Percentiles rank a stretch among this genome's conserved stretches.
phyloP scores from a whole-genome alignment of 2,113 vertebrate genomes.

The Eupsittula cactorum region DNA sequence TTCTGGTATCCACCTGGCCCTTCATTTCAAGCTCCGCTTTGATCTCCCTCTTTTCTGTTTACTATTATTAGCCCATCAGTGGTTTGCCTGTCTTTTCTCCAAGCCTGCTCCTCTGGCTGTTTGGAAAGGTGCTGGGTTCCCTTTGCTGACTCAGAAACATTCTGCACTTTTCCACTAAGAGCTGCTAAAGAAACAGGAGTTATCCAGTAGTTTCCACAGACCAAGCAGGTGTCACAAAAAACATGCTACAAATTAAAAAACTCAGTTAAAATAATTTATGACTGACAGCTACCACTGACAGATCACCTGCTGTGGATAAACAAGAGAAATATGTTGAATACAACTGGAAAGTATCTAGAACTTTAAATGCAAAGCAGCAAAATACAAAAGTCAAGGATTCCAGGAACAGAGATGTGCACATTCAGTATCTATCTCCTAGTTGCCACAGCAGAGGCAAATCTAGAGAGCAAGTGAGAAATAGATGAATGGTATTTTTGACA shows the following conservation, averaged over 20 bases:
- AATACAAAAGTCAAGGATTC: not conserved
- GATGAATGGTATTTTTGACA: not conserved
- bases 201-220: not conserved
- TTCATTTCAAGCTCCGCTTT: not conserved
- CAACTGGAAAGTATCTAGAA: not conserved
- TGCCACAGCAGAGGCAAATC: not conserved
- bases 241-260: not conserved
- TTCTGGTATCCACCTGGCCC: slow-evolving; percentile 41
- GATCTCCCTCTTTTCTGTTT: slow-evolving; percentile 2
- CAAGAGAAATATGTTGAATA: not conserved
- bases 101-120: not conserved
- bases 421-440: not conserved
- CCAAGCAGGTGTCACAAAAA: not conserved
- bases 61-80: not conserved
- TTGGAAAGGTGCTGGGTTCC: not conserved
- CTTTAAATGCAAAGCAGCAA: not conserved
- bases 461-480: not conserved
- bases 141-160: not conserved
- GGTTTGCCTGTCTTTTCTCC: not conserved
- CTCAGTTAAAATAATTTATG: not conserved
- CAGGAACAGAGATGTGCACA: not conserved
- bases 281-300: not conserved
- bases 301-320: not conserved
- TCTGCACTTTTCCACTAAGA: not conserved
- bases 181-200: not conserved